Percentiles rank a stretch among this genome's conserved stretches.
These are phyloP conservation scores for Rhinichthys klamathensis DNA, from an alignment of 2,113 vertebrate genomes.

Conservation along the genomic window DNA sequence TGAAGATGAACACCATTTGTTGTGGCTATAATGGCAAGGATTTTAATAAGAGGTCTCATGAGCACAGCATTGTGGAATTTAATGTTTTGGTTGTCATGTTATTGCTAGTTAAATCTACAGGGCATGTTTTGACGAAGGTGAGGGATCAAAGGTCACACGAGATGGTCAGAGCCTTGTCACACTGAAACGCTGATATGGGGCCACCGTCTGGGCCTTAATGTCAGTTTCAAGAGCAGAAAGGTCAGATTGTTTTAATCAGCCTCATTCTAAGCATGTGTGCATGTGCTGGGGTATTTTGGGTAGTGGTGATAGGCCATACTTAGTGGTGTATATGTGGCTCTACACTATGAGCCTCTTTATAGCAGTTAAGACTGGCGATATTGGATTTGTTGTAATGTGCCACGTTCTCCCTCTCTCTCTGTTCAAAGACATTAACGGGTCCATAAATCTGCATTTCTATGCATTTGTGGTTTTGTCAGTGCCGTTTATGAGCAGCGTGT, in stretches of 20 bases:
- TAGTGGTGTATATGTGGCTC: constrained; percentile 1
- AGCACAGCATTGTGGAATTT: neutral
- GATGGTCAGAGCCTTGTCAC: neutral
- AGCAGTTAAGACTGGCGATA: neutral
- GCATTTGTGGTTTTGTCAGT: constrained; percentile 23
- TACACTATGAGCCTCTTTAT: constrained; percentile 1
- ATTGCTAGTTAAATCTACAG: constrained; percentile 1
- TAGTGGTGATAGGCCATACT: neutral
- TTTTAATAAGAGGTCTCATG: neutral
- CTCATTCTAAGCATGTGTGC: neutral
- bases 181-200: neutral
- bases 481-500: neutral
- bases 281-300: constrained; percentile 23
- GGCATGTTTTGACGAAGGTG: neutral
- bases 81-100: neutral
- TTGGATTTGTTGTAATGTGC: neutral
- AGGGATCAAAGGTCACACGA: constrained; percentile 25
- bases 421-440: neutral
- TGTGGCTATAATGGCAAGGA: neutral
- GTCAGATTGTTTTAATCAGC: constrained; percentile 27
- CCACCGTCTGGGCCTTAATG: constrained; percentile 13
- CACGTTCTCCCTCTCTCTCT: neutral
- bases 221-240: constrained; percentile 24
- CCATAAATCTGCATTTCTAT: neutral
- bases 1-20: constrained; percentile 3